Evolutionary conservation across 2,113 vertebrate species (phyloP).

Genomic region (Charadrius vociferus): DNA sequence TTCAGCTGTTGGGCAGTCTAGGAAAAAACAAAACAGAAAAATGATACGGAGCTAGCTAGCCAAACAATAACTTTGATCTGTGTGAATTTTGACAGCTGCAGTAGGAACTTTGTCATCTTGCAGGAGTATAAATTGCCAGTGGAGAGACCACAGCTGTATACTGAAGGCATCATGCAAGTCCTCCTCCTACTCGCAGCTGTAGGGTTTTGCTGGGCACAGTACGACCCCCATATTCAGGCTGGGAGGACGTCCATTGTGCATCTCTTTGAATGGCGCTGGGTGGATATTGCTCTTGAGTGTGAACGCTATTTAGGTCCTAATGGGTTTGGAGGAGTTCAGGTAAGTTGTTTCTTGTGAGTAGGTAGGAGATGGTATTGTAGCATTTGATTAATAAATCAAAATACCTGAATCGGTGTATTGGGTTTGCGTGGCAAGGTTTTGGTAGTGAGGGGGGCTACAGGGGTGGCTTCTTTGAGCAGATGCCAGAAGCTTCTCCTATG

Average conservation of each 20-base stretch:
- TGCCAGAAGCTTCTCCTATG: neutral
- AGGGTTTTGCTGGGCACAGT: slow-evolving; percentile 77
- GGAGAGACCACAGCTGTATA: neutral
- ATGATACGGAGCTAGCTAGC: neutral
- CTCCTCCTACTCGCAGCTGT: slow-evolving; percentile 73
- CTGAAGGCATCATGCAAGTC: slow-evolving; percentile 77
- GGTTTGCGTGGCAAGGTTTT: neutral
- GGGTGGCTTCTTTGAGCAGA: neutral
- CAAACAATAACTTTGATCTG: neutral
- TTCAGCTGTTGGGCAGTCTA: slow-evolving; percentile 15
- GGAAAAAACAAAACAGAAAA: neutral
- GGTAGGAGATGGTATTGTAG: neutral
- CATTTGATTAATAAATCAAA: neutral
- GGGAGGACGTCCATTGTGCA: slow-evolving; percentile 85
- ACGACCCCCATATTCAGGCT: slow-evolving; percentile 70
- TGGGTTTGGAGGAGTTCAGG: slow-evolving; percentile 93
- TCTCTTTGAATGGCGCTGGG: slow-evolving; percentile 94
- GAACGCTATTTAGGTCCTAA: slow-evolving; percentile 87
- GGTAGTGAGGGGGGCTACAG: neutral
- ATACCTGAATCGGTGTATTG: neutral
- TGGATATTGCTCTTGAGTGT: slow-evolving; percentile 88
- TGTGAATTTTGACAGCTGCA: slow-evolving; percentile 28
- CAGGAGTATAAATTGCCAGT: slow-evolving; percentile 54
- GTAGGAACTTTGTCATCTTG: neutral
- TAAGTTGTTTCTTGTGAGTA: slow-evolving; percentile 35